Base-by-base conservation (phyloP, 2,888 invertebrate genomes). In the Agrochola circellaris region DNA sequence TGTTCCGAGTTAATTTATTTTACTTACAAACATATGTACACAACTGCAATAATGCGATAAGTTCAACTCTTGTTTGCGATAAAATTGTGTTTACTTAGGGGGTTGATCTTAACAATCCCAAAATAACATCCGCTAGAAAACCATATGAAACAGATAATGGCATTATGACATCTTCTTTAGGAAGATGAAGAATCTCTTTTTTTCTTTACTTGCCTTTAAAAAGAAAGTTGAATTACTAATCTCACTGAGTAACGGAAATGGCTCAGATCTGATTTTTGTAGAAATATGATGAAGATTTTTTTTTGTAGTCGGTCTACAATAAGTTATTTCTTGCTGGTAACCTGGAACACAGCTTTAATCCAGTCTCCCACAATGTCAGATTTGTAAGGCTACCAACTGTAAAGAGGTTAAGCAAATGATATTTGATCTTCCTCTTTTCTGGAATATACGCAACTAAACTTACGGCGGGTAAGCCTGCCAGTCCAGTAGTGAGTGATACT, bases 21-120 rank as follows among this genome's bases (percentile, higher is more conserved):
- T 2, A 38, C 11, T 30, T 2, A 38, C 11, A 34, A 51, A 62
- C 26, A 58, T 54, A 20, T 67, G 56, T 15, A 77, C 42, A 77
- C 67, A 68, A 48, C 64, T 69, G 68, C 83, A 56, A 56, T 58
- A 71, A 74, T 42, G 64, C 81, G 70, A 80, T 84, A 84, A 68
- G 26, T 20, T 26, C 9, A 38, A 38, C 23, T 68, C 66, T 62
- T 42, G 65, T 84, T 70, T 58, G 51, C n/a, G 30, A 64, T 79
- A 48, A 42, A n/a, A 58, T n/a, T 56, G 8, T 74, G 67, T 82
- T 84, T 68, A 60, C 23, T 0, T 20, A 71, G 48, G 54, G 51
- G 70, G 72, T 51, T 30, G 68, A 6, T 26, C 42, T 51, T 20
- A 65, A 56, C 13, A 56, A 65, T 69, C 69, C 51, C 65, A 79